Evolutionary conservation across 2,113 vertebrate genomes (phyloP).

Genomic region (Orientallactaga bullata): DNA sequence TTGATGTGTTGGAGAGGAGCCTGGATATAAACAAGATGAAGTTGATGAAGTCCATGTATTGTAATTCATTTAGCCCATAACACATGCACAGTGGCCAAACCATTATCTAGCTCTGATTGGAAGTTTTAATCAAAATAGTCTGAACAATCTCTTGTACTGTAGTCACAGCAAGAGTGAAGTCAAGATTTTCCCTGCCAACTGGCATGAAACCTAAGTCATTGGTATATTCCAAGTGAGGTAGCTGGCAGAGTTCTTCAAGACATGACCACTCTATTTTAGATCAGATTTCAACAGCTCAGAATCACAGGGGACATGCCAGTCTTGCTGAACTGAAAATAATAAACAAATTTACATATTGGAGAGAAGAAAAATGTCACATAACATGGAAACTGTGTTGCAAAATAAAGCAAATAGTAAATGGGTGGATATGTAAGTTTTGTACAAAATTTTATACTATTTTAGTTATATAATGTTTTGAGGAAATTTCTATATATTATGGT

Average conservation of each 20-base stretch:
- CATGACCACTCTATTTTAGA: background rate
- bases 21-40: conserved; percentile 79
- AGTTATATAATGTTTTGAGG: background rate
- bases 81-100: conserved; percentile 63
- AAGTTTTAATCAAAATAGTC: conserved; percentile 72
- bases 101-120: conserved; percentile 61
- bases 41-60: conserved; percentile 73
- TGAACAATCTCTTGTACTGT: conserved; percentile 50
- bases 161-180: conserved; percentile 59
- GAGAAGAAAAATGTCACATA: background rate
- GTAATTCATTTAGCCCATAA: conserved; percentile 69
- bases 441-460: background rate
- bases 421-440: background rate
- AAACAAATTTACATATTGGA: background rate
- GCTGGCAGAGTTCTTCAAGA: conserved; percentile 13
- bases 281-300: background rate
- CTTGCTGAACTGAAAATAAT: background rate
- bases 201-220: conserved; percentile 46
- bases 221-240: conserved; percentile 36
- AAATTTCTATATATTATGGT: background rate
- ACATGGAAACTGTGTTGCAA: background rate
- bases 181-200: conserved; percentile 59
- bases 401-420: background rate
- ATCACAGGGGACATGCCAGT: background rate
- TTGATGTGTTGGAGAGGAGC: conserved; percentile 80